Conservation (phyloP, 92 coral and sea anemone genomes). For the Porites cylindrica region DNA sequence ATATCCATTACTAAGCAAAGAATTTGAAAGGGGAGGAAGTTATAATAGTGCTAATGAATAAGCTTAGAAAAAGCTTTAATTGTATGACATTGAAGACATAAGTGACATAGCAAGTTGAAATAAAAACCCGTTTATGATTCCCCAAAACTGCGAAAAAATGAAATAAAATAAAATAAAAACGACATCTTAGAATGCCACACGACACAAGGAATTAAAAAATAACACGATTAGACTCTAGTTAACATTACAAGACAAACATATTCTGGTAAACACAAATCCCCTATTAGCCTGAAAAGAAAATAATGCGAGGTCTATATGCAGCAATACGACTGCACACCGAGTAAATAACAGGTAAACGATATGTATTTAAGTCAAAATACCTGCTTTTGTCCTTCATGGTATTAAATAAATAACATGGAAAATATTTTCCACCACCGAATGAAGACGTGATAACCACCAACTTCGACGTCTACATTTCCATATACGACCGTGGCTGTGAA, state of each 20-base stretch:
- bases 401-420: conserved; percentile 42
- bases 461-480: neutral
- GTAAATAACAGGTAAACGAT: conserved; percentile 22
- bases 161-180: no score
- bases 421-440: neutral
- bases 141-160: neutral
- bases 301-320: neutral
- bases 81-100: neutral
- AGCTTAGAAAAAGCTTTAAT: neutral
- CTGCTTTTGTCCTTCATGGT: conserved; percentile 17
- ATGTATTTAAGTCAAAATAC: conserved; percentile 21
- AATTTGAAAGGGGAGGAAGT: no score
- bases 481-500: neutral
- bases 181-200: no score
- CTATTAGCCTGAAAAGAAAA: neutral
- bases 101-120: no score
- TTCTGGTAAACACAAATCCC: neutral
- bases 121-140: neutral
- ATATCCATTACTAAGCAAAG: neutral
- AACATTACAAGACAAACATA: neutral
- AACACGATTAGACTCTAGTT: neutral
- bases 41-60: no score
- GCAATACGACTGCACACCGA: neutral
- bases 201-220: neutral
- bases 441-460: neutral